Evolutionary conservation across 53 echinoderm and acorn worm species (phyloP), one percentile per base, ranked within the genome.

Genomic region (Apostichopus leukothele): DNA sequence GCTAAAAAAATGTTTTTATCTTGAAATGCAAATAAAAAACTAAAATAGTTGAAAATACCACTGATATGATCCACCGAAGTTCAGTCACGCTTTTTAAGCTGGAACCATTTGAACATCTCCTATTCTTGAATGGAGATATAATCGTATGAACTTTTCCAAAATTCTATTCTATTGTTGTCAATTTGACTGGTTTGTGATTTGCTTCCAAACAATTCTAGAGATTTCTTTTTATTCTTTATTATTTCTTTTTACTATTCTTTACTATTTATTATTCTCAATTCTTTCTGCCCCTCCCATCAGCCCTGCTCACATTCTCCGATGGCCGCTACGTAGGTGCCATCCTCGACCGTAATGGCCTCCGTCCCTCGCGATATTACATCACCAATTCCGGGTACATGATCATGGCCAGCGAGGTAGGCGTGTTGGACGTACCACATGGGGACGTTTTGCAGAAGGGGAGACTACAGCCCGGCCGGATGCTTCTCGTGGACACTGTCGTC

Each of bases 361-460:
- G 98, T 61, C 98, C 98, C n/a, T 98, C 98, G 0, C 98, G 98
- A 9, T 98, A 92, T 92, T 98, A 93, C 92, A 95, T 98, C 92
- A 96, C 96, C 88, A 96, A 98, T 83, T 95, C 98, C 0, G 98
- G 98, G 54, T 93, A 91, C 88, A 93, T 98, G 95, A 92, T 94
- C 50, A 98, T 98, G 98, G 93, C 94, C 63, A 98, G 98, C 67
- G 98, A 98, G 87, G 96, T 98, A 7, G 98, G 98, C 0, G 98
- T 98, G 7, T 89, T 87, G 27, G 95, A 98, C 78, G 79, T 96
- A 1, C 90, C 89, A 7, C 77, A 91, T 10, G 76, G 68, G 53
- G 94, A 98, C 55, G 86, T 95, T 6, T 63, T 85, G 11, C 96
- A 96, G 76, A 96, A 96, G 93, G 96, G 95, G 76, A 94, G 98